Conservation (phyloP, 2,888 invertebrate species). For the Andrena fulva region DNA sequence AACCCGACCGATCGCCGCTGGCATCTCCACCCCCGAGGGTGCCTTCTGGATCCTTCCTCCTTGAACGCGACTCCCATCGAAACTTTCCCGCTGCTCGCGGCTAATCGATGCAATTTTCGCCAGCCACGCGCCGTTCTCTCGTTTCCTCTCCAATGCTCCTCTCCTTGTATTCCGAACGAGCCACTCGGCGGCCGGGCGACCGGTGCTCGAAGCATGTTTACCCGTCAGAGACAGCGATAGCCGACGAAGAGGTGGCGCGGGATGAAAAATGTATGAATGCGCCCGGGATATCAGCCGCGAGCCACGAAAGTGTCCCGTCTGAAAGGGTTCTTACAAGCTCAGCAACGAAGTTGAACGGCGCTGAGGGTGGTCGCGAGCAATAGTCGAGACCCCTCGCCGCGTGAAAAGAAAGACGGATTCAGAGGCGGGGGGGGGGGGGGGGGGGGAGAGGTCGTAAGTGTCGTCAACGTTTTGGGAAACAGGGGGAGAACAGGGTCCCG, state of each 20-base stretch:
- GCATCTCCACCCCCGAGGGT: too few relatives aligned
- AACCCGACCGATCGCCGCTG: conserved; percentile 9
- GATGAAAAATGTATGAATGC: too few relatives aligned
- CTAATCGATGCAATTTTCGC: not conserved
- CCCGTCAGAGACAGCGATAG: too few relatives aligned
- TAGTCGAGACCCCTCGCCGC: not conserved
- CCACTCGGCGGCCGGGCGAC: too few relatives aligned
- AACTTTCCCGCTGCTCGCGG: not conserved
- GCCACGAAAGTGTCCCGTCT: too few relatives aligned
- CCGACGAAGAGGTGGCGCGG: too few relatives aligned
- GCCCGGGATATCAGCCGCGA: too few relatives aligned
- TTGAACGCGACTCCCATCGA: not conserved
- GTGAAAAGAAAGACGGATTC: conserved; percentile 15
- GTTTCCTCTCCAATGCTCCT: not conserved
- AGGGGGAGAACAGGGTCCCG: conserved; percentile 38
- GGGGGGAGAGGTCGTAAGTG: conserved; percentile 40
- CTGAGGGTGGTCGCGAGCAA: not conserved
- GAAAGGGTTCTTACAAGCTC: not conserved
- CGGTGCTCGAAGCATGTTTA: too few relatives aligned
- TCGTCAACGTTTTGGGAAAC: conserved; percentile 62
- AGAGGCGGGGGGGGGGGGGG: conserved; percentile 7
- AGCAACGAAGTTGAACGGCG: conserved; percentile 13
- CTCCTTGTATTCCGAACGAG: too few relatives aligned
- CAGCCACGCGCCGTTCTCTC: not conserved
- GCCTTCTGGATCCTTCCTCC: conserved; percentile 5